Evolutionary conservation across 2,888 invertebrate genomes (phyloP), one percentile per base, ranked within the genome.

Genomic region (Gortyna flavago): DNA sequence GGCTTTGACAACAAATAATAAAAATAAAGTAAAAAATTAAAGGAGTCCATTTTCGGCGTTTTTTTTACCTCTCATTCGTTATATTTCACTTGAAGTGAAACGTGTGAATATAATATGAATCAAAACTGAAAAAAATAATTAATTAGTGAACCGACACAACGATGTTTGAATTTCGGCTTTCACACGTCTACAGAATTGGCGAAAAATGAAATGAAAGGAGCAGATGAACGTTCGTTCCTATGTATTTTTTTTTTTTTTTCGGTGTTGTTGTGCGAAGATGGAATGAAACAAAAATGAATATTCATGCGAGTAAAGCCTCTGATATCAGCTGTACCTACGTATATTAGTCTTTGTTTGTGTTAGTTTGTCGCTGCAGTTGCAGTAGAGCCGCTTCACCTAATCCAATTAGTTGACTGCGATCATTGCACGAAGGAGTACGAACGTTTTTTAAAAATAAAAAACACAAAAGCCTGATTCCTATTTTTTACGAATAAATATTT

Each of bases 381-480:
- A 75, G 38, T 61, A 8, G 18, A 75, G 48, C 77, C 61, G 38
- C 29, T 44, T n/a, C n/a, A 32, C 8, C 32, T 32, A 13, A 75
- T 74, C 54, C 75, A 75, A 74, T 74, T 57, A 75, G 54, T 41
- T 13, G 25, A 74, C 29, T 75, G 35, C 35, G 2, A 48, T 7
- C 75, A 29, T 75, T 59, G 18, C 25, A 48, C 18, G 2, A 35
- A 76, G 48, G 44, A 48, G 2, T 8, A 61, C 59, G 18, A 44
- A n/a, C 25, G 25, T 54, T 29, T 9, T 35, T 5, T 6, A 35
- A 35, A 35, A 35, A 9, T 6, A 35, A 35, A 35, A 35, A 9
- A 38, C 9, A 38, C 38, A 9, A 38, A 7, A 16, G 44, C 5
- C 13, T n/a, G 48, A 29, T 71, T 72, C 13, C 3, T 48, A 35